Conservation (phyloP, 2,888 invertebrate species). For the Eristalinus aeneus region DNA sequence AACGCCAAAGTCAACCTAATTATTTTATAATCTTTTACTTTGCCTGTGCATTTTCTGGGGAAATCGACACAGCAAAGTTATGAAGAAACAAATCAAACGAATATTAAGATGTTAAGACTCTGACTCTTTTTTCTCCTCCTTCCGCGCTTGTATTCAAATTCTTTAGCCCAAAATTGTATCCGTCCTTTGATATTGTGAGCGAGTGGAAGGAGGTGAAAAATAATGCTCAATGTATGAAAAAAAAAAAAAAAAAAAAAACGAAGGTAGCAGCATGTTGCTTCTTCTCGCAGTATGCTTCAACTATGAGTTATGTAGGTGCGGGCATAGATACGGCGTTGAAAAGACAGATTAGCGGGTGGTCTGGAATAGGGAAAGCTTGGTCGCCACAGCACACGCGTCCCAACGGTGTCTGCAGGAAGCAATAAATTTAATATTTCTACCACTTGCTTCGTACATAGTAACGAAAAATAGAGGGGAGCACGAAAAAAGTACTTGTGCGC, state of each 20-base stretch:
- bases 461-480: background rate
- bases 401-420: constrained; percentile 12
- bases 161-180: constrained; percentile 12
- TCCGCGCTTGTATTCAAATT: background rate
- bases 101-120: background rate
- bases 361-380: constrained; percentile 18
- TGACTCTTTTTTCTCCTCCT: background rate
- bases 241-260: background rate
- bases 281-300: background rate
- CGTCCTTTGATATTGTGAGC: background rate
- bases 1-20: constrained; percentile 20
- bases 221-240: background rate
- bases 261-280: constrained; percentile 3
- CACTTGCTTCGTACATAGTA: constrained; percentile 5
- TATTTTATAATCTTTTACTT: constrained; percentile 28
- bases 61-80: background rate
- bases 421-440: constrained; percentile 45
- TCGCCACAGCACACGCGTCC: constrained; percentile 9
- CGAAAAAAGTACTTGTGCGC: background rate
- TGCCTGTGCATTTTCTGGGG: background rate
- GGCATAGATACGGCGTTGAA: constrained; percentile 2
- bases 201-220: background rate
- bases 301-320: constrained; percentile 12
- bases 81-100: constrained; percentile 1
- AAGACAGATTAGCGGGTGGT: constrained; percentile 42